phyloP scores from a whole-genome alignment of 1,140 invertebrate species.

The Calliphora vicina region DNA sequence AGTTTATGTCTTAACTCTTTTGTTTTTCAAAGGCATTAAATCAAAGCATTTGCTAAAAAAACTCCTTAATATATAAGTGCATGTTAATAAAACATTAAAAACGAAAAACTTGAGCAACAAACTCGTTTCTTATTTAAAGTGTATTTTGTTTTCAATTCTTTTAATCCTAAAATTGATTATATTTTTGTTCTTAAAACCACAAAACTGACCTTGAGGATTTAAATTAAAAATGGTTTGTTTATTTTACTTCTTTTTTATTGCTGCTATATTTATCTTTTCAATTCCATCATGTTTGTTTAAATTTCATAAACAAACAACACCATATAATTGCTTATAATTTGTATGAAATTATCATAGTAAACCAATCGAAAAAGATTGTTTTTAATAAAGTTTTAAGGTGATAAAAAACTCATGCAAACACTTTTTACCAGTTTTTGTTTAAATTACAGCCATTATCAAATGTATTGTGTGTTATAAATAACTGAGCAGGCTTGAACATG shows the following conservation, averaged over 20 bases:
- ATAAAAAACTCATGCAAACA: conserved; percentile 1
- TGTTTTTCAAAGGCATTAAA: neutral
- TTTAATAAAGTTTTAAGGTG: neutral
- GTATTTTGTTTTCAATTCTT: neutral
- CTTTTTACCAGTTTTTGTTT: neutral
- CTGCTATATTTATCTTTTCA: neutral
- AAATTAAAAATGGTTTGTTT: neutral
- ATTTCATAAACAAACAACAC: conserved; percentile 7
- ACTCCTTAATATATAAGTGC: neutral
- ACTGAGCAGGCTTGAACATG: neutral
- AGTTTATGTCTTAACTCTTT: no score
- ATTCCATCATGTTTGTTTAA: neutral
- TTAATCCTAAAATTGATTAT: conserved; percentile 13
- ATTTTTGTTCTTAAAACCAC: conserved; percentile 10
- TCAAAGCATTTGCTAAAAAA: no score
- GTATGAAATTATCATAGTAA: neutral
- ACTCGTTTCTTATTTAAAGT: neutral
- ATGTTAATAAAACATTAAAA: neutral
- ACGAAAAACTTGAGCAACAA: neutral
- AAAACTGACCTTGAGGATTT: neutral
- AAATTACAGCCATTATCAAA: conserved; percentile 8
- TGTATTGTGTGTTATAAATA: neutral
- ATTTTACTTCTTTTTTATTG: neutral
- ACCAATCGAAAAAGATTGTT: neutral
- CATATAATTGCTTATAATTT: conserved; percentile 10